Percentiles rank a stretch among this genome's conserved stretches.
Evolutionary conservation across 2,797 vertebrate genomes (phyloP).

Genomic region (Botia almorhae): DNA sequence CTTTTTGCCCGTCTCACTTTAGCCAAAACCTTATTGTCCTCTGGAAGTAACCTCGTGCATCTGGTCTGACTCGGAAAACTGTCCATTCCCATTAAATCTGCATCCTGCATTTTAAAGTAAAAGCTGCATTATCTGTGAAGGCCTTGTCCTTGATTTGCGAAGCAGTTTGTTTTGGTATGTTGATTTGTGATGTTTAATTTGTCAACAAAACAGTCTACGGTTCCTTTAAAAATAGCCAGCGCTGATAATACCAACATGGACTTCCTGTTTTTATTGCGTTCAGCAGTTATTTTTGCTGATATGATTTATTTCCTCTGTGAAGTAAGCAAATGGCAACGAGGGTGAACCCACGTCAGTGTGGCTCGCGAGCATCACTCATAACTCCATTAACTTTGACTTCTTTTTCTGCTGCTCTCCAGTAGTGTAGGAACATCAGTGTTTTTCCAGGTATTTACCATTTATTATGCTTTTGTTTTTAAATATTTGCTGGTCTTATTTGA

Average conservation of each 20-base stretch:
- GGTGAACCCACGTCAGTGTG: conserved; percentile 66
- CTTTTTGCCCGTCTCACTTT: conserved; percentile 21
- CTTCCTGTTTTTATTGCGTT: conserved; percentile 66
- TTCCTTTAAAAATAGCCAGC: conserved; percentile 60
- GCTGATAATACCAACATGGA: conserved; percentile 68
- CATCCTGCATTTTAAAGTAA: conserved; percentile 28
- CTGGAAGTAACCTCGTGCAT: conserved; percentile 39
- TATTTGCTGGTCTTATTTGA: conserved; percentile 72
- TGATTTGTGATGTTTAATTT: conserved; percentile 68
- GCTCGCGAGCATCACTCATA: conserved; percentile 66
- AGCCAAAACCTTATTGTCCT: conserved; percentile 44
- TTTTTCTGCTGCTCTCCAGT: conserved; percentile 60
- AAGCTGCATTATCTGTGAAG: conserved; percentile 60
- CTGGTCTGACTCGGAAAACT: conserved; percentile 61
- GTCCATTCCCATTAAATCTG: conserved; percentile 40
- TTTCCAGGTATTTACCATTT: not conserved
- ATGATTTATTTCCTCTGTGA: conserved; percentile 65
- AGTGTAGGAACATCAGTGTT: not conserved
- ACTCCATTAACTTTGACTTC: conserved; percentile 54
- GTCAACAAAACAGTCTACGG: conserved; percentile 57
- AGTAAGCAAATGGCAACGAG: conserved; percentile 72
- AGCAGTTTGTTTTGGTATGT: conserved; percentile 66
- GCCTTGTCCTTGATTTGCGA: conserved; percentile 31
- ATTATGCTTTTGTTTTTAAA: not conserved
- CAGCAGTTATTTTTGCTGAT: conserved; percentile 72